These are phyloP conservation scores for Aplysina aerophoba DNA, from an alignment of 37 sponge, comb jelly and placozoan genomes.

Conservation along the genomic window DNA sequence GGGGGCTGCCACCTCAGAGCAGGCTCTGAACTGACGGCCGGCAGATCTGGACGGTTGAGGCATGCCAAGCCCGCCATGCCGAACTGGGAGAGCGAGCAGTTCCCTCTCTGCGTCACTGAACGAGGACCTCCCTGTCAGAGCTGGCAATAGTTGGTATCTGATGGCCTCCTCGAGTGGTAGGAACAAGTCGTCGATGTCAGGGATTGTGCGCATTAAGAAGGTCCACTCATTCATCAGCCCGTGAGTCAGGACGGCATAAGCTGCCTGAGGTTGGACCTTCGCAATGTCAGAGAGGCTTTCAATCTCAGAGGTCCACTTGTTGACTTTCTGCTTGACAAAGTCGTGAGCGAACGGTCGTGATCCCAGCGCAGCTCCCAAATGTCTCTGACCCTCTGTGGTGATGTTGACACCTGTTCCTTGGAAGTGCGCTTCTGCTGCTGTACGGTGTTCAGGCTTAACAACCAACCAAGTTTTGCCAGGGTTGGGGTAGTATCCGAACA, in stretches of 20 bases:
- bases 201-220: not conserved
- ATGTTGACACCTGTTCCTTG: conserved; percentile 25
- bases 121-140: not conserved
- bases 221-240: conserved; percentile 9
- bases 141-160: conserved; percentile 7
- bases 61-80: conserved; percentile 18
- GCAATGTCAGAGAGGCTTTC: conserved; percentile 6
- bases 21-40: not conserved
- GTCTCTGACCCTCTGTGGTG: not conserved
- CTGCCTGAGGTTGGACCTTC: conserved; percentile 17
- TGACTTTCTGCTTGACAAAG: not conserved
- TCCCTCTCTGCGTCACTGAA: conserved; percentile 10
- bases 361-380: conserved; percentile 11
- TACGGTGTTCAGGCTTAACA: too few relatives aligned
- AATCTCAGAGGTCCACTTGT: not conserved
- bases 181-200: not conserved
- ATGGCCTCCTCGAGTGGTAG: not conserved
- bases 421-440: too few relatives aligned
- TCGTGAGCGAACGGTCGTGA: not conserved
- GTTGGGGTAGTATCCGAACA: too few relatives aligned
- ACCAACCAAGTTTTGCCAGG: too few relatives aligned
- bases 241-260: conserved; percentile 7
- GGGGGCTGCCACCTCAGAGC: not conserved
- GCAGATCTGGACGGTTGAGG: not conserved
- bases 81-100: conserved; percentile 16